Percentiles rank a stretch among this genome's conserved stretches.
Conservation (phyloP, 1,140 invertebrate genomes). For the Platorchestia sp. region DNA sequence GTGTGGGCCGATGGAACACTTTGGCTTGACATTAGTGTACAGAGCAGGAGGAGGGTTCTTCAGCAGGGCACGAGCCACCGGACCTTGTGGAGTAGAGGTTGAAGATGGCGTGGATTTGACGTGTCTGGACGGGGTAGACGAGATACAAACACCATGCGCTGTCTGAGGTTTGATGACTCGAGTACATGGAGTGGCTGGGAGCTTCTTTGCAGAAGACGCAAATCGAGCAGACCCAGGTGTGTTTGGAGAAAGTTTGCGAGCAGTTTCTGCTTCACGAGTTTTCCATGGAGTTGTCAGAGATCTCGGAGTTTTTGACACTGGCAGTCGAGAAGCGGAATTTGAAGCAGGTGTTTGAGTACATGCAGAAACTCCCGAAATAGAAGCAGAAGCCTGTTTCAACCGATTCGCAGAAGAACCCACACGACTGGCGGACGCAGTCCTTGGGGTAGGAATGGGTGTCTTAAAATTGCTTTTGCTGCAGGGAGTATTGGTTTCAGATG, state of each 20-base stretch:
- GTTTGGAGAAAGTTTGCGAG: not conserved
- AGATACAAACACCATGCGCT: not conserved
- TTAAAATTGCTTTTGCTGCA: not conserved
- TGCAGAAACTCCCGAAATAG: not conserved
- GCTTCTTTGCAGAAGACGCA: not conserved
- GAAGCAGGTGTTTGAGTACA: not conserved
- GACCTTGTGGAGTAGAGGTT: not conserved
- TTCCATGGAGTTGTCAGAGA: not conserved
- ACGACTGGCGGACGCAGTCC: not conserved
- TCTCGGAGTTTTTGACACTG: not conserved
- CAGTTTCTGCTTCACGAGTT: not conserved
- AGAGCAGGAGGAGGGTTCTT: constrained; percentile 6
- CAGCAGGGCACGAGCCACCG: not conserved
- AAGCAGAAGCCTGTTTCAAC: not conserved
- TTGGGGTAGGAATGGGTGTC: not conserved
- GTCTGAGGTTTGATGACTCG: not conserved
- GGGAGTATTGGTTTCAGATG: not conserved
- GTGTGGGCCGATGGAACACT: not conserved
- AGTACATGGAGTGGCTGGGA: not conserved
- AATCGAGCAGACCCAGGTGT: not conserved
- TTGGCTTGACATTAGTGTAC: not conserved
- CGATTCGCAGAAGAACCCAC: not conserved
- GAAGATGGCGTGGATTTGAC: not conserved
- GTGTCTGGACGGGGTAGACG: not conserved
- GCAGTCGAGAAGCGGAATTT: not conserved